Conservation (phyloP, 35 echinoderm and acorn worm genomes). For the Apostichopus californicus region DNA sequence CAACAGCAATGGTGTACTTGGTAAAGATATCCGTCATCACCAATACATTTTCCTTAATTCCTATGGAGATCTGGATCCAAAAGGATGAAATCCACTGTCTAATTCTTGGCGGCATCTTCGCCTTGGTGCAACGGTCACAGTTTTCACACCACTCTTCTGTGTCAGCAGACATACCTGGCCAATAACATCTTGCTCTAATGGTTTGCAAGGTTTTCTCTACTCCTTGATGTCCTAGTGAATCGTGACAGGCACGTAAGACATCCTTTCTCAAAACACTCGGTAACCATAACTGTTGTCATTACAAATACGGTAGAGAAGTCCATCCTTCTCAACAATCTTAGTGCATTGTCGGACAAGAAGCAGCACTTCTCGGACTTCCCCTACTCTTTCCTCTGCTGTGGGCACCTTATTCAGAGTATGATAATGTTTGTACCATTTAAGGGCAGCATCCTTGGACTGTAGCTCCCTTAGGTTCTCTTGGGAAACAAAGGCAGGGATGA, state of each 20-base stretch:
- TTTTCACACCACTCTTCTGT: no score
- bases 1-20: neutral
- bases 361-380: neutral
- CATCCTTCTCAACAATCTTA: neutral
- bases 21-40: neutral
- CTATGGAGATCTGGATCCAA: neutral
- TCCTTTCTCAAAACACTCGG: neutral
- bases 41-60: neutral
- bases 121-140: constrained; percentile 26
- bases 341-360: neutral
- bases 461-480: neutral
- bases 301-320: constrained; percentile 22
- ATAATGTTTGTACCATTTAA: neutral
- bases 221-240: constrained; percentile 38
- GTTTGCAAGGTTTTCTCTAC: no score
- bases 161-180: no score
- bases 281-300: neutral
- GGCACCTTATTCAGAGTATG: neutral
- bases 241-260: neutral
- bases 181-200: no score
- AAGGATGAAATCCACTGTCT: constrained; percentile 42
- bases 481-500: neutral
- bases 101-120: constrained; percentile 22
- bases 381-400: neutral
- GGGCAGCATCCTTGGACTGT: neutral